phyloP scores from a whole-genome alignment of 2,797 vertebrate genomes.

The Enteromius fasciolatus region DNA sequence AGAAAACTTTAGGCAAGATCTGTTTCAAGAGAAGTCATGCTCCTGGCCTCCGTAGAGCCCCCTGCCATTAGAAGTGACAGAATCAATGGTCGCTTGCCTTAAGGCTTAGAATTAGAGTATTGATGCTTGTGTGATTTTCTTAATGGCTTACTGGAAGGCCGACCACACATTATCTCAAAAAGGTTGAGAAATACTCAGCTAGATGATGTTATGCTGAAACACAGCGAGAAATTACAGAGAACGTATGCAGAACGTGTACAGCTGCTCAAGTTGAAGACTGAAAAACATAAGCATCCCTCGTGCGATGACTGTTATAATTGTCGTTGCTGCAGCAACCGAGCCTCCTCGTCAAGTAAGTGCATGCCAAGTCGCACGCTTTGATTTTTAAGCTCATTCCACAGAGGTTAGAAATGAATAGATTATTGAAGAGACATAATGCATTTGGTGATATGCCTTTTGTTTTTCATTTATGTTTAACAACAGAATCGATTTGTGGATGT shows the following conservation, averaged over 20 bases:
- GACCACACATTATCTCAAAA: constrained; percentile 60
- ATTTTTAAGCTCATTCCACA: constrained; percentile 41
- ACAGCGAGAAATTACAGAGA: constrained; percentile 6
- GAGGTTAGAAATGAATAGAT: constrained; percentile 45
- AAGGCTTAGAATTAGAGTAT: constrained; percentile 59
- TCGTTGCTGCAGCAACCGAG: constrained; percentile 50
- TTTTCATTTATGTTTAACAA: constrained; percentile 35
- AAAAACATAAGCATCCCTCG: constrained; percentile 35
- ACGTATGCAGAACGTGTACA: background rate
- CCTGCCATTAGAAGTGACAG: constrained; percentile 60
- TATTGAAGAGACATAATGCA: constrained; percentile 46
- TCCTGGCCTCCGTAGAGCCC: constrained; percentile 25
- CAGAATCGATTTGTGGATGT: constrained; percentile 13
- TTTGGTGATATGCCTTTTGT: constrained; percentile 24
- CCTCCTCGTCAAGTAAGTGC: constrained; percentile 42
- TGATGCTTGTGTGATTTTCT: constrained; percentile 57
- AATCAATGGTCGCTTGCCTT: constrained; percentile 58
- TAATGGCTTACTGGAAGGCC: constrained; percentile 58
- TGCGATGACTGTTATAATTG: constrained; percentile 45
- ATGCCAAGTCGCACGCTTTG: constrained; percentile 22
- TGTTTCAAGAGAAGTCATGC: constrained; percentile 55
- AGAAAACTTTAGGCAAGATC: constrained; percentile 47
- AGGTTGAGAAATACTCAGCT: constrained; percentile 45
- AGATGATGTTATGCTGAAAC: constrained; percentile 21
- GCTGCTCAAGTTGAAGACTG: constrained; percentile 13